Evolutionary conservation across 2,797 vertebrate species (phyloP).

Genomic region (Tiaroga cobitis): DNA sequence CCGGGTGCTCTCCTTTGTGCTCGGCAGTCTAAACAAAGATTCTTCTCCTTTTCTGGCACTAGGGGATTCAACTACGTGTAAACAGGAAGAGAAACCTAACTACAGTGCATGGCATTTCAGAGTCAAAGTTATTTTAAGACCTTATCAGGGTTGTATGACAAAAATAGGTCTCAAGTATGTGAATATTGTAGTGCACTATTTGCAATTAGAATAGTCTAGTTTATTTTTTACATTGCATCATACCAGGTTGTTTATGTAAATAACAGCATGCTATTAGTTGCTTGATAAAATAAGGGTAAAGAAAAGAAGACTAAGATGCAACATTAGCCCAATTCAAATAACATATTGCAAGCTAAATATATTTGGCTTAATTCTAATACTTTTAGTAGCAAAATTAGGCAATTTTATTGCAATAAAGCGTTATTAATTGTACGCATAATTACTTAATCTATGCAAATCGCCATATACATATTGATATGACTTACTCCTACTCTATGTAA

Average conservation of each 20-base stretch:
- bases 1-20: conserved; percentile 45
- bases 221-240: conserved; percentile 26
- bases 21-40: conserved; percentile 67
- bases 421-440: conserved; percentile 61
- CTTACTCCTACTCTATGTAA: conserved; percentile 75
- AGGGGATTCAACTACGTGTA: conserved; percentile 58
- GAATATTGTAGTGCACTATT: background rate
- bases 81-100: conserved; percentile 72
- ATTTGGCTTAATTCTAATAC: conserved; percentile 70
- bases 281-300: background rate
- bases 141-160: conserved; percentile 8
- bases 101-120: conserved; percentile 58
- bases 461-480: conserved; percentile 79
- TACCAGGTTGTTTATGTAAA: background rate
- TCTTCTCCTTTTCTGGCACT: conserved; percentile 69
- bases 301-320: background rate
- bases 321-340: conserved; percentile 61
- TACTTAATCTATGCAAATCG: conserved; percentile 81
- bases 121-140: conserved; percentile 37
- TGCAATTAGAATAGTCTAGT: conserved; percentile 22
- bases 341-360: conserved; percentile 79
- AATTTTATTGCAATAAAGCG: conserved; percentile 80
- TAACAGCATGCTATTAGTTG: conserved; percentile 19
- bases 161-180: conserved; percentile 15
- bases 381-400: conserved; percentile 80